Conservation (phyloP, 2,113 vertebrate genomes). For the Syngnathoides biaculeatus region DNA sequence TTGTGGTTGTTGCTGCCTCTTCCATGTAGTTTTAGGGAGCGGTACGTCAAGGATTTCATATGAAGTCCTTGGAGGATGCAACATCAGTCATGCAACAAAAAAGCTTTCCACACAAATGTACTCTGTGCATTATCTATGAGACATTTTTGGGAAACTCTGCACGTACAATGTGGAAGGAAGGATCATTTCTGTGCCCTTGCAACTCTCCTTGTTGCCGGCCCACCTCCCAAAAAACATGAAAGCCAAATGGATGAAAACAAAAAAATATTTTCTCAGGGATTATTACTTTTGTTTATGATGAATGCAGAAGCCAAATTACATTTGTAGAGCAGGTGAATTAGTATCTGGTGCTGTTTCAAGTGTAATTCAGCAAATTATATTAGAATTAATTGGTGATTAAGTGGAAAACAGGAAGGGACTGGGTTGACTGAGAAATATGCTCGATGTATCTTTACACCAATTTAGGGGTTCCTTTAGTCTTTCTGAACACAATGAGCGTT, state of each 20-base stretch:
- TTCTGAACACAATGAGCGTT: conserved; percentile 6
- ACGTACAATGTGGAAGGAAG: background rate
- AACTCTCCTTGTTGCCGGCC: too few species aligned
- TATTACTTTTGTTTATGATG: background rate
- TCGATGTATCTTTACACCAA: background rate
- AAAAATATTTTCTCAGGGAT: background rate
- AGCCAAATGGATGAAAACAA: background rate
- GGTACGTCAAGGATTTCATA: conserved; percentile 22
- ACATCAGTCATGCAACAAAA: conserved; percentile 22
- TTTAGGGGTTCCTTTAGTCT: background rate
- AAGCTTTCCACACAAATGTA: conserved; percentile 17
- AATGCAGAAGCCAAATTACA: background rate
- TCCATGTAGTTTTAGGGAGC: conserved; percentile 17
- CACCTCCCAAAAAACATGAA: too few species aligned
- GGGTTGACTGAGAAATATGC: background rate
- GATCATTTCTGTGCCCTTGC: too few species aligned
- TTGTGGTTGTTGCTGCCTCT: conserved; percentile 23
- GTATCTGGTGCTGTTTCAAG: background rate
- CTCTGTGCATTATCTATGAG: conserved; percentile 8
- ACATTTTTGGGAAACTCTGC: background rate
- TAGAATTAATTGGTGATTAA: background rate
- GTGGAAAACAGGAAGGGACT: background rate
- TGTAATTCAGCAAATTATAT: background rate
- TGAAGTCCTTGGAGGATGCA: conserved; percentile 8
- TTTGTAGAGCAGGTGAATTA: background rate